Conservation (phyloP, 2,888 invertebrate species). For the Leptinotarsa peninsularis region DNA sequence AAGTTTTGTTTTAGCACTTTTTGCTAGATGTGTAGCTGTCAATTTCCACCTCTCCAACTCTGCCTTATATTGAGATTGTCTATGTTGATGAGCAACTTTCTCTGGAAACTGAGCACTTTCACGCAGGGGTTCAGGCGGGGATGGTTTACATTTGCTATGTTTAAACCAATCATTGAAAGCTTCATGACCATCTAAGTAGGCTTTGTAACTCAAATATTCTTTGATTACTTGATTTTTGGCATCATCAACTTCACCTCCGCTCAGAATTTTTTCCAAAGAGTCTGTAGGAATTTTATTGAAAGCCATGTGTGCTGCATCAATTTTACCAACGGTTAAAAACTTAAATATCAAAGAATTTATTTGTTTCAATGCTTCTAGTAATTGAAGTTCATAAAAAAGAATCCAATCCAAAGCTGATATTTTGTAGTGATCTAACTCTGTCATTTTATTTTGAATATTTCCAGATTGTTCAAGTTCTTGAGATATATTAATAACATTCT, state of each 20-base stretch:
- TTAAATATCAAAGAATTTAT: constrained; percentile 90
- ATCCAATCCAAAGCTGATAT: constrained; percentile 90
- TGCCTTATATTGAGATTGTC: constrained; percentile 80
- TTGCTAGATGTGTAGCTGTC: constrained; percentile 62
- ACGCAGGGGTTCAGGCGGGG: constrained; percentile 72
- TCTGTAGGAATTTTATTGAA: constrained; percentile 79
- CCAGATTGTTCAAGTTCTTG: constrained; percentile 56
- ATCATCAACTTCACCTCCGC: constrained; percentile 65
- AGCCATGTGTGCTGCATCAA: constrained; percentile 84
- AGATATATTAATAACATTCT: constrained; percentile 73
- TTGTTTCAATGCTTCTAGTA: constrained; percentile 85
- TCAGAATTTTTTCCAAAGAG: constrained; percentile 71
- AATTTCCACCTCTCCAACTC: constrained; percentile 79
- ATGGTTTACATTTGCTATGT: constrained; percentile 83
- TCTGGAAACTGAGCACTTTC: constrained; percentile 83
- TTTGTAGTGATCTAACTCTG: constrained; percentile 77
- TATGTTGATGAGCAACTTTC: constrained; percentile 89
- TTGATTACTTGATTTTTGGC: constrained; percentile 71
- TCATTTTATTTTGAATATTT: constrained; percentile 66
- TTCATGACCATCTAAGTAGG: constrained; percentile 89
- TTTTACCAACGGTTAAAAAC: constrained; percentile 84
- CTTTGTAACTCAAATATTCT: constrained; percentile 89
- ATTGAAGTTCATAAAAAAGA: constrained; percentile 80
- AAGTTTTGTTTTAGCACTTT: constrained; percentile 81
- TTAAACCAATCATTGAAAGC: constrained; percentile 91